Base-by-base conservation (phyloP, 2,797 vertebrate genomes). In the Peromyscus nudipes region DNA sequence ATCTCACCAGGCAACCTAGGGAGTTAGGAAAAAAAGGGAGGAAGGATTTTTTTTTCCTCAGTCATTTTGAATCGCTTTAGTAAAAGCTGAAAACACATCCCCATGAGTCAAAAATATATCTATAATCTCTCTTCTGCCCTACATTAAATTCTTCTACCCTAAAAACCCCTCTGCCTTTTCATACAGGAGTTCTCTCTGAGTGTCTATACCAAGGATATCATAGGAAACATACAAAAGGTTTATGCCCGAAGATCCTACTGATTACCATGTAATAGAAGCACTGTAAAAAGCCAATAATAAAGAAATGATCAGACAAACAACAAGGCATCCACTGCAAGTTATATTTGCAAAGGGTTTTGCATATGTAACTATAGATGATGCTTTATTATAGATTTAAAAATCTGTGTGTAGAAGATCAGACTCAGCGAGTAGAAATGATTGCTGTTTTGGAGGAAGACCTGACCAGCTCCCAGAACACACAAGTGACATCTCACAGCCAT, bases 191-290 rank as follows among this genome's bases (percentile, higher is more conserved):
- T 77, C 29, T 95, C 88, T 92, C 83, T 81, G 71, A 73, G 43
- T 81, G 11, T 82, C 8, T 77, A 34, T 49, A n/a, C 16, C 84
- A 91, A 69, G 16, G 4, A 94, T 91, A 89, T 49, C 71, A n/a
- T 46, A 37, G 10, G 52, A 60, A 89, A 62, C 85, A 82, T 52
- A 37, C 27, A 64, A 87, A 82, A 69, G 13, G 7, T 29, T 92
- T 96, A 84, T 81, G 19, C 5, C 49, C 57, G 65, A 90, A 95
- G 64, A 90, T 79, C 87, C 21, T 84, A 93, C 82, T 29, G 62
- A 82, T 2, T 13, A 64, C 64, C 23, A 77, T 84, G 77, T 67
- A 29, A 82, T 81, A 91, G 34, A 83, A 95, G 49, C 17, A 76
- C 86, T 80, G 46, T 60, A 85, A 89, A 80, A 92, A 34, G n/a